These are phyloP conservation scores for Mionectes macconnelli DNA, from an alignment of 2,113 vertebrate species.

Conservation along the genomic window DNA sequence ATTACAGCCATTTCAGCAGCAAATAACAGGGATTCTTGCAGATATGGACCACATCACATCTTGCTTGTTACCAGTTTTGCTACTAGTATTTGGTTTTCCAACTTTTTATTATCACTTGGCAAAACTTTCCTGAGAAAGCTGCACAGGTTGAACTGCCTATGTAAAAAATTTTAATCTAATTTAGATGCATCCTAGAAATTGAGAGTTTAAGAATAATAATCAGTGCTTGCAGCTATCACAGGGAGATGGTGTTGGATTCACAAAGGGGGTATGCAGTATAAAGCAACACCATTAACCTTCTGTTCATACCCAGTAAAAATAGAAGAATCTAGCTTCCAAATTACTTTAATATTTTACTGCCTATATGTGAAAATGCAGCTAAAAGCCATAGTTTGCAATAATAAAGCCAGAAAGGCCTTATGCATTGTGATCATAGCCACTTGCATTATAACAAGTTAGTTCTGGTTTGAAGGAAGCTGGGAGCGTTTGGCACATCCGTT, in stretches of 20 bases:
- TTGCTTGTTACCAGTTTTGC: background rate
- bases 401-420: background rate
- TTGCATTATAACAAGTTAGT: background rate
- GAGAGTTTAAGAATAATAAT: background rate
- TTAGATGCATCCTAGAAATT: background rate
- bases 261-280: background rate
- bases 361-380: background rate
- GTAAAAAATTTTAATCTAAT: background rate
- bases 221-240: background rate
- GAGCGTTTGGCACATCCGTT: background rate
- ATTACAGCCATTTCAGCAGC: background rate
- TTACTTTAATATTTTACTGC: background rate
- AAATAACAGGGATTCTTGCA: background rate
- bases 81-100: background rate
- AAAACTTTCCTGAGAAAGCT: background rate
- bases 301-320: background rate
- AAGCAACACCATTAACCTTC: background rate
- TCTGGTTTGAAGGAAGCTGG: background rate
- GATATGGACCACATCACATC: background rate
- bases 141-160: background rate
- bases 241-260: background rate
- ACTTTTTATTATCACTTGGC: background rate
- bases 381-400: background rate
- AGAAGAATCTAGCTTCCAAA: background rate
- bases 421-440: background rate